Conservation (phyloP, 2,888 invertebrate species). For the Galerucella pusilla region DNA sequence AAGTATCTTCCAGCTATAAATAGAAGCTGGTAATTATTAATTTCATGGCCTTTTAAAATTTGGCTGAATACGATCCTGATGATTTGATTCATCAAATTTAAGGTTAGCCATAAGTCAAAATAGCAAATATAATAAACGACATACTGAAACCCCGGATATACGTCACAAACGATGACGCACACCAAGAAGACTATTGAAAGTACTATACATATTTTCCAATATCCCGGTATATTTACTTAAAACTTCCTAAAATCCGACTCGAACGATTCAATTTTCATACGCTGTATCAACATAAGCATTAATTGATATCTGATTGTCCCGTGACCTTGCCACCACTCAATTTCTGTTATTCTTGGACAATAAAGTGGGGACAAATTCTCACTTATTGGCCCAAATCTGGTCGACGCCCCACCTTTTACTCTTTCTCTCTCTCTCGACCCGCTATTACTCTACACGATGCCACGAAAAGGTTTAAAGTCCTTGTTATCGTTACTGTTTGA, state of each 20-base stretch:
- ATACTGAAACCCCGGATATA: too few relatives aligned
- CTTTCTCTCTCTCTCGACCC: conserved; percentile 21
- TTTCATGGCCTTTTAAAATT: too few relatives aligned
- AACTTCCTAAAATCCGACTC: not conserved
- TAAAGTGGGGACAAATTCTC: conserved; percentile 51
- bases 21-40: too few relatives aligned
- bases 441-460: conserved; percentile 43
- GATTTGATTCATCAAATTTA: too few relatives aligned
- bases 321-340: conserved; percentile 36
- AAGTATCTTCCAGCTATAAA: too few relatives aligned
- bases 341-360: conserved; percentile 43
- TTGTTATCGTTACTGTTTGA: conserved; percentile 39
- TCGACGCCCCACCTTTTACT: conserved; percentile 48
- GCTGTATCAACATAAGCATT: conserved; percentile 2
- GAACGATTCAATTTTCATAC: conserved; percentile 28
- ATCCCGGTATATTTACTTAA: not conserved
- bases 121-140: too few relatives aligned
- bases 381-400: conserved; percentile 55
- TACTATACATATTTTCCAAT: too few relatives aligned
- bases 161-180: too few relatives aligned
- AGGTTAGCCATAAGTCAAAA: too few relatives aligned
- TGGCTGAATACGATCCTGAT: too few relatives aligned
- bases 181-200: too few relatives aligned
- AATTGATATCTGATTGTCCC: conserved; percentile 49
- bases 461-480: conserved; percentile 52